A percentile compares a stretch with the other conserved stretches of the same genome.
Evolutionary conservation across 2,888 invertebrate genomes (phyloP).

Genomic region (Pachydiplax longipennis): DNA sequence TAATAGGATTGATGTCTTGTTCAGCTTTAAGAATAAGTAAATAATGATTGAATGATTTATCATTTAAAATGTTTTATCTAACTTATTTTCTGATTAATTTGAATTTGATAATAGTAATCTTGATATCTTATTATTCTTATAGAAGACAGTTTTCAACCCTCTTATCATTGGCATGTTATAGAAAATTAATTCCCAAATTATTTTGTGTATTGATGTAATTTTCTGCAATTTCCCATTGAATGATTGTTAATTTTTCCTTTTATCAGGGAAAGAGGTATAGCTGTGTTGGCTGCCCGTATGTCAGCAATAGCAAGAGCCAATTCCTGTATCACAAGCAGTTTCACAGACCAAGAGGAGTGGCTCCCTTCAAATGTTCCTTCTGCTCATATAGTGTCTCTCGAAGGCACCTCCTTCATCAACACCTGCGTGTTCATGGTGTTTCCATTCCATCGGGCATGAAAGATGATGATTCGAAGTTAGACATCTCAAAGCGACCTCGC

Average conservation of each 20-base stretch:
- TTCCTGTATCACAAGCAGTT: constrained; percentile 87
- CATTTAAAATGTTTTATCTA: too few species aligned
- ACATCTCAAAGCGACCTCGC: constrained; percentile 52
- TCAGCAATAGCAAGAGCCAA: constrained; percentile 85
- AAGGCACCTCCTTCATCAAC: constrained; percentile 82
- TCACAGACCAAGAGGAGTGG: constrained; percentile 72
- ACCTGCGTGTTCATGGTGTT: constrained; percentile 77
- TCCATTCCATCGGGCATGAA: constrained; percentile 54
- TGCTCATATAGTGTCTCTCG: constrained; percentile 86
- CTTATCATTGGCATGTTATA: too few species aligned
- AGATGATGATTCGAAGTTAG: constrained; percentile 61
- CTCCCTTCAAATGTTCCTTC: constrained; percentile 74
- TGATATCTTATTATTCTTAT: too few species aligned
- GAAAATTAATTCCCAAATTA: too few species aligned
- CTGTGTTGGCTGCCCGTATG: constrained; percentile 83
- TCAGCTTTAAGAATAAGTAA: too few species aligned
- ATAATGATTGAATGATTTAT: too few species aligned
- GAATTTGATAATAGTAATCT: too few species aligned
- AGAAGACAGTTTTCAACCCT: too few species aligned
- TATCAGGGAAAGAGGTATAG: constrained; percentile 70
- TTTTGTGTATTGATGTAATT: not conserved
- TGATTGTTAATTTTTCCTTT: not conserved
- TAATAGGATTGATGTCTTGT: too few species aligned
- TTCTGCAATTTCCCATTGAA: not conserved
- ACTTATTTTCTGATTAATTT: too few species aligned